Evolutionary conservation across 2,888 invertebrate genomes (phyloP).

Genomic region (Dryobota labecula): DNA sequence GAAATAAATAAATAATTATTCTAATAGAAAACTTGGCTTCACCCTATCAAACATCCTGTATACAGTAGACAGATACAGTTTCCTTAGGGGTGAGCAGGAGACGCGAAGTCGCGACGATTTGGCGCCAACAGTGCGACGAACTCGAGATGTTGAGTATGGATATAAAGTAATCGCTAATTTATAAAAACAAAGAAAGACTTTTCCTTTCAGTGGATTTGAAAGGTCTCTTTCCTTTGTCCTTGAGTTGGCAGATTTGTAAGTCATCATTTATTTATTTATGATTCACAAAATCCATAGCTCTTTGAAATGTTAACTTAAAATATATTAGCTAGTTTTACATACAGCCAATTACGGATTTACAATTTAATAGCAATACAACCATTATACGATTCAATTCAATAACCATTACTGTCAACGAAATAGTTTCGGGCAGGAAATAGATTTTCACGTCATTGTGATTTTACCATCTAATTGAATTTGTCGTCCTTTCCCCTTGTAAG

Average conservation of each 20-base stretch:
- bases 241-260: neutral
- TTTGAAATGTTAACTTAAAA: too few species aligned
- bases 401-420: neutral
- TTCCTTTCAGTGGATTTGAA: neutral
- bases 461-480: too few species aligned
- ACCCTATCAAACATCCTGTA: constrained; percentile 28
- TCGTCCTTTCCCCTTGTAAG: too few species aligned
- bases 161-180: constrained; percentile 56
- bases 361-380: too few species aligned
- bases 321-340: too few species aligned
- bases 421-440: too few species aligned
- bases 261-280: too few species aligned
- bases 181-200: constrained; percentile 14
- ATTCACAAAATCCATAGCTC: too few species aligned
- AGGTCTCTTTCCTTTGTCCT: neutral
- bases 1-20: too few species aligned
- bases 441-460: neutral
- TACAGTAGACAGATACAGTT: constrained; percentile 51
- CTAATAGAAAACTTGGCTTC: neutral
- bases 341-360: too few species aligned
- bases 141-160: constrained; percentile 44
- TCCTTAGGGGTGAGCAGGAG: constrained; percentile 65
- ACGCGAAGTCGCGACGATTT: constrained; percentile 73
- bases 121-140: constrained; percentile 71
- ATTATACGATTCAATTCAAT: neutral